phyloP scores from a whole-genome alignment of 2,113 vertebrate genomes.

The Arizona elegans region DNA sequence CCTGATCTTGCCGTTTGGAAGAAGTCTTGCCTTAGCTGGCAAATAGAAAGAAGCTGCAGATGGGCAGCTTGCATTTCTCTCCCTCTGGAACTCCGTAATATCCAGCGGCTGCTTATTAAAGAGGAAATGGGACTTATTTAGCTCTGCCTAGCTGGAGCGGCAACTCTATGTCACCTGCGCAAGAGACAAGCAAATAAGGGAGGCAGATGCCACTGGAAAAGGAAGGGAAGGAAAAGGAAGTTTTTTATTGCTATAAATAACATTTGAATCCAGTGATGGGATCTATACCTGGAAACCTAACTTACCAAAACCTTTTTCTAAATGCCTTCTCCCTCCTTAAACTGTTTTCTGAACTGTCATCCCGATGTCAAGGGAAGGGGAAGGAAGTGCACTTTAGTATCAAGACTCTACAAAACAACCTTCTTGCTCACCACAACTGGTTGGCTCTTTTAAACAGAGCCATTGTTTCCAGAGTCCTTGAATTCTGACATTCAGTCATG shows the following conservation, averaged over 20 bases:
- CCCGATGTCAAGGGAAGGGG: too few species aligned
- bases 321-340: background rate
- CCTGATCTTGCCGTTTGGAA: background rate
- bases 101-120: conserved; percentile 4
- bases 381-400: background rate
- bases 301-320: background rate
- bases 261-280: background rate
- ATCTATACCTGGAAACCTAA: background rate
- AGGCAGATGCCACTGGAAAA: background rate
- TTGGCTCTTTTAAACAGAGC: background rate
- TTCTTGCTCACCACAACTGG: background rate
- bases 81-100: conserved; percentile 1
- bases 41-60: background rate
- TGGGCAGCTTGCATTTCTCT: background rate
- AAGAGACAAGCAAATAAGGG: background rate
- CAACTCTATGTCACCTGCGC: background rate
- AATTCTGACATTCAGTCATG: background rate
- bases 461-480: background rate
- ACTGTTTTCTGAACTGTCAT: background rate
- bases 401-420: background rate
- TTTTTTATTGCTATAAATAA: background rate
- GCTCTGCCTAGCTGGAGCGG: background rate
- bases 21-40: background rate
- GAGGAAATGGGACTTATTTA: conserved; percentile 4
- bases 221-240: background rate